phyloP scores from a whole-genome alignment of 2,888 invertebrate genomes.

The Acleris holmiana region DNA sequence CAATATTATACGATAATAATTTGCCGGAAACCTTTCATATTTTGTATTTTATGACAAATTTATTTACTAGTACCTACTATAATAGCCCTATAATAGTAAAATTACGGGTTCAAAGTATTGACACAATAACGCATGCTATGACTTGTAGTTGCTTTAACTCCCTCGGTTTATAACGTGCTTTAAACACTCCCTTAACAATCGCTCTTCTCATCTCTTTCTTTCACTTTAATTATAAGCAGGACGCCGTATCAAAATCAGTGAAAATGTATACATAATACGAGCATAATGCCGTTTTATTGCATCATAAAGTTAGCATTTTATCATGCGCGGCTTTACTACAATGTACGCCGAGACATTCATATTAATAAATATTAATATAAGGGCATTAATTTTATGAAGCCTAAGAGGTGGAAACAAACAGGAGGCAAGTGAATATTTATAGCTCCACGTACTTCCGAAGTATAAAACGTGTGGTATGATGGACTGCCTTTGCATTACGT shows the following conservation, averaged over 20 bases:
- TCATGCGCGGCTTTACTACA: constrained; percentile 66
- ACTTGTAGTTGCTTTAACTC: constrained; percentile 11
- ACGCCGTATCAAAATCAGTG: constrained; percentile 44
- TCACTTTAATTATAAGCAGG: constrained; percentile 35
- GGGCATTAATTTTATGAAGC: constrained; percentile 78
- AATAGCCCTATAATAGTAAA: constrained; percentile 13
- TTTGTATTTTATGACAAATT: not conserved
- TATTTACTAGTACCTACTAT: no score
- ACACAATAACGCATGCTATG: constrained; percentile 40
- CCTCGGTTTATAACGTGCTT: not conserved
- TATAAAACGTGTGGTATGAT: constrained; percentile 55
- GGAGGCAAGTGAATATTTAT: constrained; percentile 78
- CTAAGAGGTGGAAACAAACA: constrained; percentile 76
- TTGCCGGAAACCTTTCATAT: not conserved
- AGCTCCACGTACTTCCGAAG: constrained; percentile 64
- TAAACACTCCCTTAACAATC: constrained; percentile 5
- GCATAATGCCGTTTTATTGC: constrained; percentile 69
- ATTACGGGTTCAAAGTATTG: constrained; percentile 34
- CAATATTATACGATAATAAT: no score
- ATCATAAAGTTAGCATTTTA: constrained; percentile 76
- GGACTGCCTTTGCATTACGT: constrained; percentile 48
- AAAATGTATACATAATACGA: constrained; percentile 61
- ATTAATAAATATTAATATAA: constrained; percentile 81
- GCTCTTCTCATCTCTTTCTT: constrained; percentile 22
- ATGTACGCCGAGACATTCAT: constrained; percentile 63